These are phyloP conservation scores for Oscheius sp. DNA, from an alignment of 2,888 invertebrate species.

Conservation along the genomic window DNA sequence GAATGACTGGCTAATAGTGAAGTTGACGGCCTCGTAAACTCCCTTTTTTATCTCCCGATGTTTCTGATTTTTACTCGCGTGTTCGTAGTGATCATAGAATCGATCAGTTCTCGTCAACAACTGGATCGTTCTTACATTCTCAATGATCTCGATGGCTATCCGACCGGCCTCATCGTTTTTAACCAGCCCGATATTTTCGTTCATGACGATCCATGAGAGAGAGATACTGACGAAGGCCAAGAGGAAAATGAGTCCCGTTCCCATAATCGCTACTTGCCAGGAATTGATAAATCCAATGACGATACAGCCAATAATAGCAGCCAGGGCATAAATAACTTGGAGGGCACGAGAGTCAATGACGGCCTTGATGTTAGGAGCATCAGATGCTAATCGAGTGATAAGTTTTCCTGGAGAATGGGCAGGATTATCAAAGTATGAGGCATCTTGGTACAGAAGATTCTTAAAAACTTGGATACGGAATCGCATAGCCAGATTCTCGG, in stretches of 20 bases:
- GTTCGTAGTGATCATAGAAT: slow-evolving; percentile 69
- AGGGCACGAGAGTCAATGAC: slow-evolving; percentile 72
- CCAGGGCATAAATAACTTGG: slow-evolving; percentile 70
- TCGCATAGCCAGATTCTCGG: slow-evolving; percentile 62
- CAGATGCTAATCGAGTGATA: slow-evolving; percentile 71
- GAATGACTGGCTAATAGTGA: slow-evolving; percentile 55
- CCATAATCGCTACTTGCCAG: slow-evolving; percentile 69
- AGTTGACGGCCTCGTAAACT: slow-evolving; percentile 55
- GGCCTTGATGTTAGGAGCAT: slow-evolving; percentile 72
- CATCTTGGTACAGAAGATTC: slow-evolving; percentile 71
- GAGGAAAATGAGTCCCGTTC: slow-evolving; percentile 67
- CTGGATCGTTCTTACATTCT: slow-evolving; percentile 72
- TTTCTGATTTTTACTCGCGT: slow-evolving; percentile 47
- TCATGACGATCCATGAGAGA: slow-evolving; percentile 72
- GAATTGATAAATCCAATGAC: slow-evolving; percentile 72
- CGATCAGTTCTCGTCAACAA: slow-evolving; percentile 70
- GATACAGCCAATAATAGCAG: slow-evolving; percentile 71
- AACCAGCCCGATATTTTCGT: slow-evolving; percentile 49
- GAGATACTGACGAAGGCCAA: slow-evolving; percentile 71
- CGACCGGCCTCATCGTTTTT: slow-evolving; percentile 74
- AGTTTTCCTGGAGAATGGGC: slow-evolving; percentile 71
- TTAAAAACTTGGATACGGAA: slow-evolving; percentile 59
- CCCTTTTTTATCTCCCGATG: slow-evolving; percentile 49
- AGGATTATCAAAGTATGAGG: slow-evolving; percentile 72
- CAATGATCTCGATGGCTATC: slow-evolving; percentile 72